Evolutionary conservation across 2,797 vertebrate species (phyloP).

Genomic region (Anabas testudineus): DNA sequence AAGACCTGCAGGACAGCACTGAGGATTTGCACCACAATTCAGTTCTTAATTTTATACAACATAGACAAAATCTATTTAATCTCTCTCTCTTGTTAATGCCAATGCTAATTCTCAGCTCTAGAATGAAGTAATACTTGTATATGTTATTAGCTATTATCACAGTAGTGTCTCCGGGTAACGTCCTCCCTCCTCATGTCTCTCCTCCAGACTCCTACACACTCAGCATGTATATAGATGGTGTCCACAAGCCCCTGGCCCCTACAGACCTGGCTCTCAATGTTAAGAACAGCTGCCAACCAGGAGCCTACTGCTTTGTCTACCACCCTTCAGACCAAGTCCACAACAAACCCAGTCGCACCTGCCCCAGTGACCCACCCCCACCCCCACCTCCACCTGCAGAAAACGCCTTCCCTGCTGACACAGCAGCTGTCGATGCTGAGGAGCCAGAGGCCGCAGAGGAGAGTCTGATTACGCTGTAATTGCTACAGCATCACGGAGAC

Average conservation of each 20-base stretch:
- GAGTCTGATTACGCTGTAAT: constrained; percentile 74
- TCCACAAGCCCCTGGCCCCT: constrained; percentile 81
- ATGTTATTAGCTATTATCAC: neutral
- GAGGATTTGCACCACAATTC: neutral
- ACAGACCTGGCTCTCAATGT: constrained; percentile 89
- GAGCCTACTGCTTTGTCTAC: constrained; percentile 93
- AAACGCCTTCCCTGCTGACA: neutral
- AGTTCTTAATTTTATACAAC: neutral
- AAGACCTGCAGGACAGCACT: neutral
- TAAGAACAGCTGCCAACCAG: constrained; percentile 88
- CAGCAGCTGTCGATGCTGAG: neutral
- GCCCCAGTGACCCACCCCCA: constrained; percentile 49
- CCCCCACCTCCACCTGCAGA: constrained; percentile 55
- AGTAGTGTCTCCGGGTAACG: neutral
- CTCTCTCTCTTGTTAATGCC: no score
- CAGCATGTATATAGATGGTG: constrained; percentile 61
- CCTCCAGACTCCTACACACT: constrained; percentile 66
- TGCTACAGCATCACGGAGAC: constrained; percentile 1
- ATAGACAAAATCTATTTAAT: neutral
- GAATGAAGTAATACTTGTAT: no score
- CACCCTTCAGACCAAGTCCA: constrained; percentile 69
- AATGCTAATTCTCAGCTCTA: no score
- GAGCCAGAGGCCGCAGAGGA: constrained; percentile 46
- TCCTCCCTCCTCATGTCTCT: neutral
- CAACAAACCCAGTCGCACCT: constrained; percentile 17